phyloP scores from a whole-genome alignment of 2,113 vertebrate genomes.

The Reinhardtius hippoglossoides region DNA sequence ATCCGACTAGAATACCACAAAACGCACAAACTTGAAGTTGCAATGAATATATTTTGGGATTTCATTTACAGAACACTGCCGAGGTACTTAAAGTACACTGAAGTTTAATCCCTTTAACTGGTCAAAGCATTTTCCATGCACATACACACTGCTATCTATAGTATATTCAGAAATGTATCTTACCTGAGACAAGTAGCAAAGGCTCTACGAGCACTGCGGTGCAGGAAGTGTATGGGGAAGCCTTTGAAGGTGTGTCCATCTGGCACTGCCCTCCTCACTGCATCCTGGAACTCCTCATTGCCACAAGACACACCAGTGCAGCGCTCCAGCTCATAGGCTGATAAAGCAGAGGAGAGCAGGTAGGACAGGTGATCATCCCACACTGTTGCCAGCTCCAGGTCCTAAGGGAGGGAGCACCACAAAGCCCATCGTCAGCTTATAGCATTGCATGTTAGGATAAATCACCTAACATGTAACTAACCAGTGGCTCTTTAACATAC shows the following conservation, averaged over 20 bases:
- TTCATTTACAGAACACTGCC: too few relatives aligned
- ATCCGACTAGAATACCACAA: too few relatives aligned
- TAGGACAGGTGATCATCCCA: constrained; percentile 98
- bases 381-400: constrained; percentile 89
- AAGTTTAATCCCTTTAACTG: neutral
- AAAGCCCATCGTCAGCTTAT: neutral
- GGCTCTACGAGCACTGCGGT: constrained; percentile 91
- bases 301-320: constrained; percentile 90
- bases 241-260: constrained; percentile 98
- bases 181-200: constrained; percentile 94
- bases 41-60: too few relatives aligned
- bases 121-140: neutral
- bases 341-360: constrained; percentile 92
- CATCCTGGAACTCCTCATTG: constrained; percentile 98
- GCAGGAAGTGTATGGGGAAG: constrained; percentile 95
- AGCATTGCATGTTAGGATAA: neutral
- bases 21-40: too few relatives aligned
- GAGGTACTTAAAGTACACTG: too few relatives aligned
- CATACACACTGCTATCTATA: neutral
- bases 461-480: neutral
- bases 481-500: neutral
- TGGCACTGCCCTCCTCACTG: constrained; percentile 91
- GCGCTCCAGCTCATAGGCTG: constrained; percentile 95
- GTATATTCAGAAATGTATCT: constrained; percentile 15
- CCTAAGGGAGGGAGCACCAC: constrained; percentile 76